Percentiles rank a stretch among this genome's conserved stretches.
Evolutionary conservation across 2,888 invertebrate species (phyloP).

Genomic region (Cacoxenus indagator): DNA sequence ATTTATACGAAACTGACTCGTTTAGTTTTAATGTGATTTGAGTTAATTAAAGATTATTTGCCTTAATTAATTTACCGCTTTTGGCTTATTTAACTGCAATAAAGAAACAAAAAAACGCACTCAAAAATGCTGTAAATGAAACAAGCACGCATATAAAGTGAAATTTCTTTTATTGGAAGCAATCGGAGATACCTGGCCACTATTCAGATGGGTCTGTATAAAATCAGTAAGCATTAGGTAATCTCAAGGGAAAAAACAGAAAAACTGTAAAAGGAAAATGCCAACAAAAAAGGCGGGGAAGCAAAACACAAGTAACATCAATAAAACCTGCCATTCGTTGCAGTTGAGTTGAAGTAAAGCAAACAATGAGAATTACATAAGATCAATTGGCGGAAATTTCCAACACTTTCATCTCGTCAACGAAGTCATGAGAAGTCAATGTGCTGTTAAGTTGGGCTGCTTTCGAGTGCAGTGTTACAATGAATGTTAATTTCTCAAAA

Average conservation of each 20-base stretch:
- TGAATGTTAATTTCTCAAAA: background rate
- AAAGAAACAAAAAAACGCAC: conserved; percentile 33
- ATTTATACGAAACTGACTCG: background rate
- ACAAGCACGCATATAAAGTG: background rate
- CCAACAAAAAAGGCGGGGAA: background rate
- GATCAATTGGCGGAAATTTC: background rate
- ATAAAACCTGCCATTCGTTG: too few relatives aligned
- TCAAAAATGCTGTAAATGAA: background rate
- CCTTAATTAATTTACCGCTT: conserved; percentile 54
- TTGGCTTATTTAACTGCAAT: conserved; percentile 46
- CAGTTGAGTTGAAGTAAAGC: background rate
- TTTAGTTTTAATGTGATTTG: background rate
- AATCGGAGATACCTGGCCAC: too few relatives aligned
- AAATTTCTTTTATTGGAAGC: background rate
- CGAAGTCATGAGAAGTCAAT: background rate
- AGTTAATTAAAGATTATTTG: conserved; percentile 35
- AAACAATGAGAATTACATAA: background rate
- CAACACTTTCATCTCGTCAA: too few relatives aligned
- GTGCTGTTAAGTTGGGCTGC: background rate
- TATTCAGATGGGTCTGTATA: background rate
- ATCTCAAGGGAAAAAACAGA: background rate
- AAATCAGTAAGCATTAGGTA: background rate
- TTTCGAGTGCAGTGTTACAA: background rate
- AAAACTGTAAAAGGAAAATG: background rate
- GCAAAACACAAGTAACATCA: background rate